Percentiles rank a stretch among this genome's conserved stretches.
phyloP scores from a whole-genome alignment of 92 coral and sea anemone species.

The Paramuricea clavata region DNA sequence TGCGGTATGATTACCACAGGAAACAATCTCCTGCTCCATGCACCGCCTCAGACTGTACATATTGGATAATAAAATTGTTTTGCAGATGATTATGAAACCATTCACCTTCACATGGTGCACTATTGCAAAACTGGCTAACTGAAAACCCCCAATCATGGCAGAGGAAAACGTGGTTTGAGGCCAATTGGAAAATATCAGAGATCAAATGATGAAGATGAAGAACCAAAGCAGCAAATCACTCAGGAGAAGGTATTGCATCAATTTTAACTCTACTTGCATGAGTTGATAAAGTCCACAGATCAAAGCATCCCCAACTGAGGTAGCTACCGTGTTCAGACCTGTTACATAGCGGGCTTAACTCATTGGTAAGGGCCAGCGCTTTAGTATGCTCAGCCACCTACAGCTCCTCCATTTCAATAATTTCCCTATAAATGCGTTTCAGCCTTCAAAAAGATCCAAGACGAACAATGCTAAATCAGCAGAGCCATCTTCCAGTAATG shows the following conservation, averaged over 20 bases:
- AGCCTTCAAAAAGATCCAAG: conserved; percentile 5
- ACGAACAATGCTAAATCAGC: background rate
- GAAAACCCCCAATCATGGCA: conserved; percentile 17
- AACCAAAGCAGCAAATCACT: background rate
- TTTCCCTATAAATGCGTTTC: background rate
- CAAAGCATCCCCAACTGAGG: too few relatives aligned
- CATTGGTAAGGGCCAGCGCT: too few relatives aligned
- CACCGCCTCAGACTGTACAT: background rate
- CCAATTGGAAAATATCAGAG: background rate
- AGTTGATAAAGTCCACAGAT: too few relatives aligned
- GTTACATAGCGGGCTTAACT: too few relatives aligned
- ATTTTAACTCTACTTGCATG: too few relatives aligned
- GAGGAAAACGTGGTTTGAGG: conserved; percentile 14
- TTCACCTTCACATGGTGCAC: conserved; percentile 8
- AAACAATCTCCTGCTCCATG: background rate
- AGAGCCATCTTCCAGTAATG: background rate
- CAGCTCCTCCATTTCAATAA: too few relatives aligned
- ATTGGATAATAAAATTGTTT: background rate
- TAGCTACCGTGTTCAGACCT: too few relatives aligned
- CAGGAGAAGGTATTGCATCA: background rate
- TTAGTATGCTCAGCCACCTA: too few relatives aligned
- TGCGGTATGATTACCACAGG: background rate
- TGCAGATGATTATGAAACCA: conserved; percentile 13
- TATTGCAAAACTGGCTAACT: background rate
- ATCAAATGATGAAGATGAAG: too few relatives aligned